Conservation (phyloP, 2,113 vertebrate species). For the Chroicocephalus ridibundus region DNA sequence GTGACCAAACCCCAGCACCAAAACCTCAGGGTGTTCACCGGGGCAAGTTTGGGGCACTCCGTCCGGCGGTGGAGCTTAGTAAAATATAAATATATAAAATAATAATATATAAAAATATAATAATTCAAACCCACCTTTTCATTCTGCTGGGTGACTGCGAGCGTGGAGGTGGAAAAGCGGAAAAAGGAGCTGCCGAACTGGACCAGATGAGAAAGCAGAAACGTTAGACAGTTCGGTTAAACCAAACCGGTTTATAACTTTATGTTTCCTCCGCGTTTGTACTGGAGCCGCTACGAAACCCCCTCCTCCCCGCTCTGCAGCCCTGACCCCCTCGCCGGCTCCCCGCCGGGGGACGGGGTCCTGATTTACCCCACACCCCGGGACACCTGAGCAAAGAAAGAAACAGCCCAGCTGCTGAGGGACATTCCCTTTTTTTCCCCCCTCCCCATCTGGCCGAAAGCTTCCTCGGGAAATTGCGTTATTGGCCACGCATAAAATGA, state of each 20-base stretch:
- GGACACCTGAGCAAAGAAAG: not conserved
- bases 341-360: not conserved
- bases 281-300: not conserved
- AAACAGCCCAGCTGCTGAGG: not conserved
- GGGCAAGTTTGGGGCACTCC: not conserved
- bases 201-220: not conserved
- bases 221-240: not conserved
- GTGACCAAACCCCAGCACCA: not conserved
- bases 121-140: not conserved
- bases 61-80: not conserved
- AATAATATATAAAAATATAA: no score
- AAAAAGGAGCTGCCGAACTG: not conserved
- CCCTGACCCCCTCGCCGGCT: not conserved
- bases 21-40: not conserved
- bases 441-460: not conserved
- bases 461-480: not conserved
- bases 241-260: not conserved
- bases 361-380: not conserved
- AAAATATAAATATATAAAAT: not conserved
- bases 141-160: not conserved
- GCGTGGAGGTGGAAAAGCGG: rapidly evolving
- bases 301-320: not conserved
- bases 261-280: not conserved
- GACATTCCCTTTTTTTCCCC: not conserved
- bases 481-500: not conserved